These are phyloP conservation scores for Poicephalus gulielmi DNA, from an alignment of 2,113 vertebrate genomes.

Conservation along the genomic window DNA sequence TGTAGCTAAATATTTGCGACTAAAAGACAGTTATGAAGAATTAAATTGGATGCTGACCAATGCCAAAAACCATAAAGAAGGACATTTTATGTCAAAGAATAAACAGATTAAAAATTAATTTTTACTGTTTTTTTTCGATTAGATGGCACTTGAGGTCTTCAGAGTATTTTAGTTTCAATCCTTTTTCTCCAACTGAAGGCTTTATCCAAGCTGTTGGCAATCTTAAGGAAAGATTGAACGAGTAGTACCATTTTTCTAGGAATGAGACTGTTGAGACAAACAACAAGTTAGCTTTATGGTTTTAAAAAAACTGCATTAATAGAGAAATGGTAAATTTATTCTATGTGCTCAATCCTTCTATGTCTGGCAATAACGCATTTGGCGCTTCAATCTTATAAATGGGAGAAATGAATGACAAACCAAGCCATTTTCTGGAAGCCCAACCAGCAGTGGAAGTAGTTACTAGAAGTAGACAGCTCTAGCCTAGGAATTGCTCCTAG, in stretches of 20 bases:
- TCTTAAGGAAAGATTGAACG: rapidly evolving
- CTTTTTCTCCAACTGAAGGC: neutral
- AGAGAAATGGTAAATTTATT: neutral
- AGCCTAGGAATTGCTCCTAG: neutral
- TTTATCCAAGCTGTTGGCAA: neutral
- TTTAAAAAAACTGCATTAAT: neutral
- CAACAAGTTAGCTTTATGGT: neutral
- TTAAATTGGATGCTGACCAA: neutral
- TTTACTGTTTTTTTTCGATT: neutral
- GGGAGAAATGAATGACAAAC: neutral
- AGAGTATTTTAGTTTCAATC: neutral
- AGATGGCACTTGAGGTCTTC: neutral
- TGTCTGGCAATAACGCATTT: neutral
- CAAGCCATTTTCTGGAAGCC: neutral
- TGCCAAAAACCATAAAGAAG: neutral
- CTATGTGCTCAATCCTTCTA: neutral
- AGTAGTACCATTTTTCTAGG: neutral
- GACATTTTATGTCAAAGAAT: neutral
- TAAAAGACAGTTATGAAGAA: neutral
- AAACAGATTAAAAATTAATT: neutral
- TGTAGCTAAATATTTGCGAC: neutral
- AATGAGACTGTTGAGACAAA: neutral
- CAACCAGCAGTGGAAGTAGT: neutral
- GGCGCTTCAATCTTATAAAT: rapidly evolving
- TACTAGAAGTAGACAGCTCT: neutral